Conservation (phyloP, 2,113 vertebrate genomes). For the Monarcha castaneiventris region DNA sequence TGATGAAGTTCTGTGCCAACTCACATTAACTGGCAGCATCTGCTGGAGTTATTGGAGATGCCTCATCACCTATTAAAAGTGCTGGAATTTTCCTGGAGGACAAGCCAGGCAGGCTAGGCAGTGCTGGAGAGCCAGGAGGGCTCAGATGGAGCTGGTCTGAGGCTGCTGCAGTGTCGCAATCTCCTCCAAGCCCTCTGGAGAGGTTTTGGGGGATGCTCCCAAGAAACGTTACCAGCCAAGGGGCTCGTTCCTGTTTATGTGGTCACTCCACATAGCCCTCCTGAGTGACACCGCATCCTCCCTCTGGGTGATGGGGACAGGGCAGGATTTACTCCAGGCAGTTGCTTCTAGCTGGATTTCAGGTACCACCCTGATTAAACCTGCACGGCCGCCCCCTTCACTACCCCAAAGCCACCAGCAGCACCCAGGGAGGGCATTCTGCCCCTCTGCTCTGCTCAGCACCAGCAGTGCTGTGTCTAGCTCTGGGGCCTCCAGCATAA, state of each 20-base stretch:
- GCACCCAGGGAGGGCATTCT: neutral
- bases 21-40: conserved; percentile 69
- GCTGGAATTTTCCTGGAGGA: conserved; percentile 54
- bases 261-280: no score
- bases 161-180: neutral
- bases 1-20: conserved; percentile 65
- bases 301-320: neutral
- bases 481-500: neutral
- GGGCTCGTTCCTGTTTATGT: neutral
- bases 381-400: fast-evolving
- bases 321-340: neutral
- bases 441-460: neutral
- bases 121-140: conserved; percentile 39
- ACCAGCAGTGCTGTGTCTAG: neutral
- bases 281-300: neutral
- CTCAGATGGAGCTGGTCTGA: neutral
- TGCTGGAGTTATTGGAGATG: conserved; percentile 71
- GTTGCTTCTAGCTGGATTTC: neutral
- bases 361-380: neutral
- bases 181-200: neutral
- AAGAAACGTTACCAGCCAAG: neutral
- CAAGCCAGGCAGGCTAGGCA: conserved; percentile 26
- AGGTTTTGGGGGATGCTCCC: neutral
- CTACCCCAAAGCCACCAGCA: neutral
- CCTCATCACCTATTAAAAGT: conserved; percentile 60